These are phyloP conservation scores for Polyergus mexicanus DNA, from an alignment of 1,140 invertebrate genomes.

Conservation along the genomic window DNA sequence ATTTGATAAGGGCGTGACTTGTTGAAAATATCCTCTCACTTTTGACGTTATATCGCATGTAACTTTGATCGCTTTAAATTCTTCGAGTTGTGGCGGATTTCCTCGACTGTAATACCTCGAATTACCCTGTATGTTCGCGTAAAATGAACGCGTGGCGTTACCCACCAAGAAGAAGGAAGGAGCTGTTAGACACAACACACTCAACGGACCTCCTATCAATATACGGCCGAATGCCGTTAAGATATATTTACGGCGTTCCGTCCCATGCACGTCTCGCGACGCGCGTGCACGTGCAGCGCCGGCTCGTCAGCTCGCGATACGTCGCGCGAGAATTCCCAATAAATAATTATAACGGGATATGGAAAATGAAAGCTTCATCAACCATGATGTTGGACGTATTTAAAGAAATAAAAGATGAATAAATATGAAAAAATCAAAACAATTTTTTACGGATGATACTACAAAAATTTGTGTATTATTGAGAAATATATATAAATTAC, in stretches of 20 bases:
- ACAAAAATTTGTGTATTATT: background rate
- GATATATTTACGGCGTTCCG: slow-evolving; percentile 83
- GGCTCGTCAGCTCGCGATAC: slow-evolving; percentile 29
- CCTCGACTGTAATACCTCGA: background rate
- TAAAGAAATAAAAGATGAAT: background rate
- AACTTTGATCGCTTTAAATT: background rate
- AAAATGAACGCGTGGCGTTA: slow-evolving; percentile 56
- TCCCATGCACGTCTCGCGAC: slow-evolving; percentile 76
- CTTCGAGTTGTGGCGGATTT: background rate
- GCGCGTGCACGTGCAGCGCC: slow-evolving; percentile 57
- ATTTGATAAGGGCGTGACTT: background rate
- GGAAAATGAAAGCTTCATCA: background rate
- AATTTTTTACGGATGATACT: background rate
- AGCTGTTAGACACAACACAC: slow-evolving; percentile 85
- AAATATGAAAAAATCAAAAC: background rate
- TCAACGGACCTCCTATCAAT: slow-evolving; percentile 84
- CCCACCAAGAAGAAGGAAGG: slow-evolving; percentile 68
- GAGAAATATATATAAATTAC: background rate
- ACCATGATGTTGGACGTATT: background rate
- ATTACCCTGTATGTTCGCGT: slow-evolving; percentile 61
- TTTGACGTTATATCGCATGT: background rate
- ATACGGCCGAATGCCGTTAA: slow-evolving; percentile 83
- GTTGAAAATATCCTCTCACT: background rate
- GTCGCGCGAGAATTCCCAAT: background rate
- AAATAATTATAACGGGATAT: slow-evolving; percentile 18